phyloP scores from a whole-genome alignment of 2,888 invertebrate species.

The Dasysyrphus tricinctus region DNA sequence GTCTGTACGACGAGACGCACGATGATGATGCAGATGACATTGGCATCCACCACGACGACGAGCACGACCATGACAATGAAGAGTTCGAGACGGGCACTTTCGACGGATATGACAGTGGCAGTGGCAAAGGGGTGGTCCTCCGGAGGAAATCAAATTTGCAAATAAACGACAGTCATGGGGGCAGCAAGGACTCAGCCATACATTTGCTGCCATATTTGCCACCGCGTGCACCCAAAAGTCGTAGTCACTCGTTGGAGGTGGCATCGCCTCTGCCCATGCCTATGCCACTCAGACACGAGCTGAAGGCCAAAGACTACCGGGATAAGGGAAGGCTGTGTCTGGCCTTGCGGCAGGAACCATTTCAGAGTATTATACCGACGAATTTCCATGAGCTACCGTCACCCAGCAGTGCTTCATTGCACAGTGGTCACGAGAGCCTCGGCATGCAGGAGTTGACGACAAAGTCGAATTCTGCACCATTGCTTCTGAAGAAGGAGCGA shows the following conservation, averaged over 20 bases:
- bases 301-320: constrained; percentile 74
- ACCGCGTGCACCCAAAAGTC: constrained; percentile 79
- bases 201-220: constrained; percentile 78
- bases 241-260: constrained; percentile 82
- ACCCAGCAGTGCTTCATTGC: constrained; percentile 83
- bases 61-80: constrained; percentile 80
- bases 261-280: constrained; percentile 76
- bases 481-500: constrained; percentile 82
- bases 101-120: constrained; percentile 80
- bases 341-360: constrained; percentile 82
- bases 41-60: constrained; percentile 78
- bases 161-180: constrained; percentile 61
- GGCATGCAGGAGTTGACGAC: constrained; percentile 82
- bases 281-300: constrained; percentile 70
- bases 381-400: constrained; percentile 83
- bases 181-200: constrained; percentile 79
- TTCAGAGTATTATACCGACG: constrained; percentile 81
- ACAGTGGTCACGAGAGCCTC: constrained; percentile 82
- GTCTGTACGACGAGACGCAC: constrained; percentile 80
- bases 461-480: constrained; percentile 83
- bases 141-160: constrained; percentile 79
- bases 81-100: constrained; percentile 80
- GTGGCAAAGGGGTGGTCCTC: constrained; percentile 79
- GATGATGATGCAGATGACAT: constrained; percentile 79
- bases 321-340: constrained; percentile 81